Conservation (phyloP, 2,797 vertebrate species). For the Delichon dasypus region DNA sequence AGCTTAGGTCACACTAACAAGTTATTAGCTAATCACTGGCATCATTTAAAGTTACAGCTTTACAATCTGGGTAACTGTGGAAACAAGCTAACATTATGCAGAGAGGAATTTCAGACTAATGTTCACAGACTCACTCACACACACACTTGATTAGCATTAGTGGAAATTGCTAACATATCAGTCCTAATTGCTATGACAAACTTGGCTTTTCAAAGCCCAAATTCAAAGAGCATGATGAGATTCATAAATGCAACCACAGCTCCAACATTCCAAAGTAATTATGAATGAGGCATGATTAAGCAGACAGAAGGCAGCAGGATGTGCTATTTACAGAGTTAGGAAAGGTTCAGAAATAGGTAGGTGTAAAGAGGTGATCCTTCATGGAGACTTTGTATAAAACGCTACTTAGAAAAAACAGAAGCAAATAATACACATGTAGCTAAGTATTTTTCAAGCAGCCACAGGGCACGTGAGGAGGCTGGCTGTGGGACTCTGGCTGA, state of each 20-base stretch:
- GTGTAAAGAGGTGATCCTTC: not conserved
- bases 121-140: not conserved
- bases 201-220: not conserved
- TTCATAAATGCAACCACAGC: not conserved
- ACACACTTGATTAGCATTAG: not conserved
- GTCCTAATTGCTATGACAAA: not conserved
- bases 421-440: not conserved
- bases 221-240: not conserved
- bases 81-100: not conserved
- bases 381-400: not conserved
- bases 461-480: not conserved
- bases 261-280: constrained; percentile 15
- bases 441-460: not conserved
- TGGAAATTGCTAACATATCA: not conserved
- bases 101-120: not conserved
- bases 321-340: not conserved
- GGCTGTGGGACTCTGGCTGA: not conserved
- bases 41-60: not conserved
- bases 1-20: not conserved
- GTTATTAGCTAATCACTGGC: not conserved
- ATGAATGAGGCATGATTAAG: constrained; percentile 17
- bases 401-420: not conserved
- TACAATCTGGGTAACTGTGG: constrained; percentile 6
- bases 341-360: not conserved
- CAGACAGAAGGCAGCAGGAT: not conserved